phyloP scores from a whole-genome alignment of 2,113 vertebrate genomes.

The Siniperca knerii region DNA sequence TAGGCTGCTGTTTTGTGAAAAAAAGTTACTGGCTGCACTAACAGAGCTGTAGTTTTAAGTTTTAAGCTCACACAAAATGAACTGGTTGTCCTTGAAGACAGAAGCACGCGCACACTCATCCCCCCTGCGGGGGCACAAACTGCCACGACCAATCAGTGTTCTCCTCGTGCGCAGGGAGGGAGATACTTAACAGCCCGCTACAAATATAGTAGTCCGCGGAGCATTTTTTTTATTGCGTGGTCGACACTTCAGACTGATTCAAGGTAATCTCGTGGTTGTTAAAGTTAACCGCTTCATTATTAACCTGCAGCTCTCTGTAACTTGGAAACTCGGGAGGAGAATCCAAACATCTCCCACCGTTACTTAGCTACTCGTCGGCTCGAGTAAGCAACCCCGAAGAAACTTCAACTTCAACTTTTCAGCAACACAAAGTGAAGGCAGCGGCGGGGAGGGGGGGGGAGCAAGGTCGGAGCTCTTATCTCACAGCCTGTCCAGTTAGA shows the following conservation, averaged over 20 bases:
- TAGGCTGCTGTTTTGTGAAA: neutral
- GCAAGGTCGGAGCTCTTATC: neutral
- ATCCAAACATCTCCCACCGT: neutral
- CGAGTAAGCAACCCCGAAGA: neutral
- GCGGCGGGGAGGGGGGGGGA: neutral
- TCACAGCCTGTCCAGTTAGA: neutral
- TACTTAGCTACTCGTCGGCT: neutral
- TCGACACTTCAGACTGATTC: neutral
- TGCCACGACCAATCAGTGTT: conserved; percentile 59
- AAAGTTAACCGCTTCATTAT: neutral
- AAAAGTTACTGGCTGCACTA: neutral
- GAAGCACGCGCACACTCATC: neutral
- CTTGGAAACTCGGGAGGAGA: neutral
- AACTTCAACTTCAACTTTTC: conserved; percentile 8
- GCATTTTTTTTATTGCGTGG: neutral
- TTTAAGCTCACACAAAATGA: neutral
- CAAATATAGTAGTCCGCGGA: conserved; percentile 41
- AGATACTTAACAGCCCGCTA: conserved; percentile 29
- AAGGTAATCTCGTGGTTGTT: neutral
- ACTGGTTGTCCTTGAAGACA: neutral
- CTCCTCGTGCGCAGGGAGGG: neutral
- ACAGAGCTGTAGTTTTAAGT: neutral
- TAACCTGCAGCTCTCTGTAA: neutral
- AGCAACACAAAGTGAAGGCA: neutral
- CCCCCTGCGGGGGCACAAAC: neutral